phyloP scores from a whole-genome alignment of 2,113 vertebrate species.

The Nannospalax galili region DNA sequence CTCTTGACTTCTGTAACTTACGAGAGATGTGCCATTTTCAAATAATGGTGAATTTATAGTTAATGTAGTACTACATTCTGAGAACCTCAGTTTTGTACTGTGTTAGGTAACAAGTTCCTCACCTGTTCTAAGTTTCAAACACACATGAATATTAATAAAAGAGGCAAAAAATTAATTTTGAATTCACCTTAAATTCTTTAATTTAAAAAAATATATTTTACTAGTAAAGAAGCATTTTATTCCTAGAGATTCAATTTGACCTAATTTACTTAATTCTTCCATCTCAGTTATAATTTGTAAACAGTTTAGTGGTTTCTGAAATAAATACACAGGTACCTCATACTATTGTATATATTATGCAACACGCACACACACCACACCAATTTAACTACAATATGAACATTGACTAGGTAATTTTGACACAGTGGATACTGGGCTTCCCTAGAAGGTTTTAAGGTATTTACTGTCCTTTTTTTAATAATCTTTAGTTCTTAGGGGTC shows the following conservation, averaged over 20 bases:
- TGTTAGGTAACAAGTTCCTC: not conserved
- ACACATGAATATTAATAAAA: not conserved
- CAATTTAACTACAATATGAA: not conserved
- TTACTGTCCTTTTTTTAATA: not conserved
- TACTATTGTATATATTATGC: not conserved
- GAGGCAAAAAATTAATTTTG: not conserved
- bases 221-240: constrained; percentile 28
- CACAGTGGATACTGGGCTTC: not conserved
- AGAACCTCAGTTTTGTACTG: not conserved
- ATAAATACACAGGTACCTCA: not conserved
- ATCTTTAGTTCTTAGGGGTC: not conserved
- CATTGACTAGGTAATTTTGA: not conserved
- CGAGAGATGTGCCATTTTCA: not conserved
- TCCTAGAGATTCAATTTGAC: not conserved
- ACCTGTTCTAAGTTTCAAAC: constrained; percentile 27
- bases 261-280: not conserved
- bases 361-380: not conserved
- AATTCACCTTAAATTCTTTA: not conserved
- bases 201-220: constrained; percentile 35
- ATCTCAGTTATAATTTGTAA: constrained; percentile 13
- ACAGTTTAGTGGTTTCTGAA: not conserved
- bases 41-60: not conserved
- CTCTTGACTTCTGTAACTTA: not conserved
- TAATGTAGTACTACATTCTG: not conserved
- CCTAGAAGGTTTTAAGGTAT: not conserved